These are phyloP conservation scores for Saccostrea cuccullata DNA, from an alignment of 1,140 invertebrate species.

Conservation along the genomic window DNA sequence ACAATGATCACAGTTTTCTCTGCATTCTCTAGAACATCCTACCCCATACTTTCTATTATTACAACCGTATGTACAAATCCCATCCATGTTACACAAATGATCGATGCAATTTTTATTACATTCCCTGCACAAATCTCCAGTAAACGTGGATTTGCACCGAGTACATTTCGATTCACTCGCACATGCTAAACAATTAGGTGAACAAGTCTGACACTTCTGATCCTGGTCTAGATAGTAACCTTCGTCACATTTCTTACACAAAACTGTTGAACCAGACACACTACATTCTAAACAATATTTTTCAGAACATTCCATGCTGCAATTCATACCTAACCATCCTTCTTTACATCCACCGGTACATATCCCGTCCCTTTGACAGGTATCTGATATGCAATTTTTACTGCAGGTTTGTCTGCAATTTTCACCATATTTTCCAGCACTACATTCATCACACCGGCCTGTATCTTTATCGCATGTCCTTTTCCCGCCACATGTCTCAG, in stretches of 20 bases:
- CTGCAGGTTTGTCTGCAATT: background rate
- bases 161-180: background rate
- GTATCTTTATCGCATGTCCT: background rate
- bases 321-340: background rate
- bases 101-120: background rate
- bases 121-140: background rate
- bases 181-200: background rate
- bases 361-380: background rate
- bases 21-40: background rate
- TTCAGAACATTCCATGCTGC: background rate
- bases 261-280: background rate
- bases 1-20: background rate
- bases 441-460: background rate
- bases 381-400: background rate
- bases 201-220: background rate
- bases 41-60: background rate
- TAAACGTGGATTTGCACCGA: background rate
- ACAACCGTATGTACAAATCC: background rate
- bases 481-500: background rate
- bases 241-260: background rate
- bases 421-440: background rate
- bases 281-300: background rate
- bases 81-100: background rate
- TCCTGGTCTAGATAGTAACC: background rate
- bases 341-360: background rate